Evolutionary conservation across 2,888 invertebrate species (phyloP).

Genomic region (Drosophila infuscata): DNA sequence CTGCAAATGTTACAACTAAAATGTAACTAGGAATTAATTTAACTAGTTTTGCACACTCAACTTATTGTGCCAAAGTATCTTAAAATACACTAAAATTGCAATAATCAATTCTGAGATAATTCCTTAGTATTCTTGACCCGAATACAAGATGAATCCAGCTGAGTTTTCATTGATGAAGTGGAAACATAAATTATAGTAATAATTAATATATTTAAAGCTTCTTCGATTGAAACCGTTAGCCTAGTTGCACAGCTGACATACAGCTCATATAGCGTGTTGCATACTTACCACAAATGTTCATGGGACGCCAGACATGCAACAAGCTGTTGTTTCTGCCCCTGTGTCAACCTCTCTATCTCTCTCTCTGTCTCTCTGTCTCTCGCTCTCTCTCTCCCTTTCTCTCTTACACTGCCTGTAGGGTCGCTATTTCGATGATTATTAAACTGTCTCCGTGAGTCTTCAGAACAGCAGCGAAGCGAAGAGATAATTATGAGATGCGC

Average conservation of each 20-base stretch:
- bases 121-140: not conserved
- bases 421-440: constrained; percentile 62
- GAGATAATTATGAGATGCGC: constrained; percentile 81
- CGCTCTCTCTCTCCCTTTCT: not conserved
- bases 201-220: constrained; percentile 1
- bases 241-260: constrained; percentile 45
- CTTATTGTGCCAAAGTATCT: not conserved
- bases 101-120: not conserved
- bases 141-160: not conserved
- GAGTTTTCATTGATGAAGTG: not conserved
- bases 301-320: constrained; percentile 47
- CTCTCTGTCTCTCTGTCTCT: not conserved
- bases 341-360: not conserved
- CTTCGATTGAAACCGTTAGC: constrained; percentile 3
- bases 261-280: constrained; percentile 50
- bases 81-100: too few relatives aligned
- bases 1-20: not conserved
- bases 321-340: constrained; percentile 37
- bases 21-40: not conserved
- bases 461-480: constrained; percentile 73
- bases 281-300: constrained; percentile 31
- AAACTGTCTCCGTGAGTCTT: constrained; percentile 76
- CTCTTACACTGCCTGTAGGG: constrained; percentile 1
- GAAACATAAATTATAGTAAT: not conserved
- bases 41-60: not conserved